Evolutionary conservation across 2,797 vertebrate genomes (phyloP), one percentile per base, ranked within the genome.

Genomic region (Propithecus perrieri): DNA sequence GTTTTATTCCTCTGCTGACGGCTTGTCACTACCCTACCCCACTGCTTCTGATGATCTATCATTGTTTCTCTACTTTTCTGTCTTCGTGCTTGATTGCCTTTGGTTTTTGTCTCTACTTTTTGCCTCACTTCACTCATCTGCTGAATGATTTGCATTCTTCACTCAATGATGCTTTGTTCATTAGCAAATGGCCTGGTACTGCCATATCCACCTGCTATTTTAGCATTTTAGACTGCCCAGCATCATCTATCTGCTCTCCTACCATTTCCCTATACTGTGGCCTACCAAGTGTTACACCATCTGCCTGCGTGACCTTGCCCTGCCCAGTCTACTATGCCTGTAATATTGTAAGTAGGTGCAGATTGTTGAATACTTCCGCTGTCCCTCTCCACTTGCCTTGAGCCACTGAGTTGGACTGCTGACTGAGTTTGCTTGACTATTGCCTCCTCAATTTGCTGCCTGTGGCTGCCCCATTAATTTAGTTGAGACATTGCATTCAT

Each of bases 131-230:
- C 72, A 95, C 63, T 95, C 97, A 83, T 97, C 96, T 98, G 98
- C 69, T 94, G 85, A 86, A 74, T 0, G 22, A 97, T 98, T 95
- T 84, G 90, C 63, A 0, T 97, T 3, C 94, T 97, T 97, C 85
- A 96, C 76, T 97, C 95, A 96, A 93, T 98, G 94, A 96, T 98
- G 98, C 97, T 98, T 98, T 98, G 88, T 97, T 78, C 92, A 97
- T 98, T 93, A 98, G 97, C 96, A 98, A 78, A 96, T 93, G 97
- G 91, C 93, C 94, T 92, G 92, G 79, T 97, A 85, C 88, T 97
- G 96, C 98, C 98, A 97, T 98, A 95, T 96, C 93, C 17, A 96
- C 97, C 91, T 97, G 98, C 98, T 98, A 43, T 93, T 96, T 86
- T 93, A 96, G 91, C 96, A 92, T 95, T 94, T 96, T 92, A 96